A percentile compares a stretch with the other conserved stretches of the same genome.
These are phyloP conservation scores for Rhodeus uyekii DNA, from an alignment of 2,797 vertebrate genomes.

Conservation along the genomic window DNA sequence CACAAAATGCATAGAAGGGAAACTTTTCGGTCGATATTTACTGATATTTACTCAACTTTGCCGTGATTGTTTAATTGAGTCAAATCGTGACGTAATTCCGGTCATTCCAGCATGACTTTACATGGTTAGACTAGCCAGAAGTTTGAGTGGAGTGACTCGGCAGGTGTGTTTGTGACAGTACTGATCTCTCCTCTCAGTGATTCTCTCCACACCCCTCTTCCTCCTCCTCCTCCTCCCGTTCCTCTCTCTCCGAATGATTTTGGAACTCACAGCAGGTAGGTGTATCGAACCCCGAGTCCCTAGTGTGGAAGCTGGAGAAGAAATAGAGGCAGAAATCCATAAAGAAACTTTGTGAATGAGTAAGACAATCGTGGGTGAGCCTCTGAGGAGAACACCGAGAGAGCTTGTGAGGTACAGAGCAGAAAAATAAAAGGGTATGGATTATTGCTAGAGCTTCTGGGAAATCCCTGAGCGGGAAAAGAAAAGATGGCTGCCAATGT, in stretches of 20 bases:
- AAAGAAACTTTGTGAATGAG: conserved; percentile 62
- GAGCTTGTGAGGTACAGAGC: conserved; percentile 54
- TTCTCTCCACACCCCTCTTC: conserved; percentile 36
- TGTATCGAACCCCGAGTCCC: conserved; percentile 39
- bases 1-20: background rate
- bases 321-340: conserved; percentile 58
- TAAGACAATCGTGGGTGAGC: conserved; percentile 47
- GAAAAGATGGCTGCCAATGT: conserved; percentile 44
- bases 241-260: conserved; percentile 33
- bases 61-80: background rate
- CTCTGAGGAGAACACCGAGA: conserved; percentile 59
- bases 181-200: conserved; percentile 43
- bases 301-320: conserved; percentile 36
- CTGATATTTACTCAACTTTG: background rate
- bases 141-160: conserved; percentile 16
- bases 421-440: conserved; percentile 39
- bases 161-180: conserved; percentile 29
- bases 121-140: background rate
- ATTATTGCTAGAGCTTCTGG: conserved; percentile 48
- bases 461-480: conserved; percentile 39
- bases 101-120: background rate
- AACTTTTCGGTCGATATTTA: background rate
- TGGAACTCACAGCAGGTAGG: conserved; percentile 38
- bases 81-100: background rate
- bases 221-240: conserved; percentile 7